These are phyloP conservation scores for Rhizomys pruinosus DNA, from an alignment of 2,113 vertebrate genomes.

Conservation along the genomic window DNA sequence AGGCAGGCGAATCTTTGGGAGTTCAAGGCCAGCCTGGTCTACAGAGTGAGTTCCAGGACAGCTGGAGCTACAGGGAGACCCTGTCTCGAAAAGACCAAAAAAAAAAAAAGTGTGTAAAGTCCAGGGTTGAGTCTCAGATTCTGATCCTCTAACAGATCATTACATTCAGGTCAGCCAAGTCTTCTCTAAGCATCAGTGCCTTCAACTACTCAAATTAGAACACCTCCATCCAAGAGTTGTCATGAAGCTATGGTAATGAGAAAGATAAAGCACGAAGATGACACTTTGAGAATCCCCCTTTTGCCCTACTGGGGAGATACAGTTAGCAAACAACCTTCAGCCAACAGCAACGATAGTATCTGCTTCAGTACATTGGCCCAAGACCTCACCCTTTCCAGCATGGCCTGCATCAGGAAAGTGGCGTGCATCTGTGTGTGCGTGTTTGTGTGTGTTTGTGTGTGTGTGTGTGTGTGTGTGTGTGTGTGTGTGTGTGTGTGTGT, in stretches of 20 bases:
- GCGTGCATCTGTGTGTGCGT: too few relatives aligned
- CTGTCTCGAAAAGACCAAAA: not conserved
- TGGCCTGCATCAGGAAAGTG: not conserved
- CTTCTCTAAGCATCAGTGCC: not conserved
- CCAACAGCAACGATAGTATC: not conserved
- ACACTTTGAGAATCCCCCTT: not conserved
- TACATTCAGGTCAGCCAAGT: not conserved
- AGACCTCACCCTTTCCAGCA: too few relatives aligned
- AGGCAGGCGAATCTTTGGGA: too few relatives aligned
- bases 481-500: too few relatives aligned
- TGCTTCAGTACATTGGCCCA: not conserved
- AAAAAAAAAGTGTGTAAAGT: not conserved
- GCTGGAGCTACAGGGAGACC: too few relatives aligned
- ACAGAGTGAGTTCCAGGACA: too few relatives aligned
- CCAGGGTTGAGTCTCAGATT: not conserved
- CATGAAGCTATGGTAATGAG: not conserved
- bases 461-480: not conserved
- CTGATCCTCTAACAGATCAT: not conserved
- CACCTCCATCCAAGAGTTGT: not conserved
- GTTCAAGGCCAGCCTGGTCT: too few relatives aligned
- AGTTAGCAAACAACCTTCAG: not conserved
- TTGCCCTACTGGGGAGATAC: fast-evolving
- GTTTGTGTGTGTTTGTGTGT: not conserved
- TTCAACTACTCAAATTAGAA: not conserved
- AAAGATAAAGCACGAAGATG: not conserved